Percentiles rank a stretch among this genome's conserved stretches.
Conservation (phyloP, 1,140 invertebrate genomes). For the Rhagoletis pomonella region DNA sequence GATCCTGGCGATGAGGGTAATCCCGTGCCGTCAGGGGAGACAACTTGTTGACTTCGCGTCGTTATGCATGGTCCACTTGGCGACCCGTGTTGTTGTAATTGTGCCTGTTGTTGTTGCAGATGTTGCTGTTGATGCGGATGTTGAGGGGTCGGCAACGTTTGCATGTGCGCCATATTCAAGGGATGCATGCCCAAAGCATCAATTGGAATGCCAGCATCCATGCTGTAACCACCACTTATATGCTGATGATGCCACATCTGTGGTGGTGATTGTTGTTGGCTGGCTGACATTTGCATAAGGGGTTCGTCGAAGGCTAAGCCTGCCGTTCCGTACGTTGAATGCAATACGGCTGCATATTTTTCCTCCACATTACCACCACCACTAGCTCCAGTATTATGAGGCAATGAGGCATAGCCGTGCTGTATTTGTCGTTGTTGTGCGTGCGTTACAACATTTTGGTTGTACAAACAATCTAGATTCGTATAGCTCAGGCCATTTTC, state of each 20-base stretch:
- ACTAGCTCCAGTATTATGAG: constrained; percentile 1
- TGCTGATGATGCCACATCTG: constrained; percentile 71
- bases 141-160: constrained; percentile 60
- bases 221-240: constrained; percentile 63
- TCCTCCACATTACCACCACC: constrained; percentile 63
- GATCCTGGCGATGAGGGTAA: constrained; percentile 71
- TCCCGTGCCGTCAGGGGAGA: constrained; percentile 70
- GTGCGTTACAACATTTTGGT: constrained; percentile 56
- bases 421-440: constrained; percentile 58
- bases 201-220: constrained; percentile 64
- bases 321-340: constrained; percentile 68
- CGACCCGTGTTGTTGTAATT: constrained; percentile 61
- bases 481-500: constrained; percentile 92
- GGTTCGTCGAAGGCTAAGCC: constrained; percentile 74
- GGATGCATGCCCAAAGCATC: constrained; percentile 66
- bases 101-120: constrained; percentile 55
- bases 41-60: constrained; percentile 64
- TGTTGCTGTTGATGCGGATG: constrained; percentile 53
- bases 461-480: constrained; percentile 85
- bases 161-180: constrained; percentile 67
- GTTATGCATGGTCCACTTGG: constrained; percentile 60
- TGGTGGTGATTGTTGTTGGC: constrained; percentile 65
- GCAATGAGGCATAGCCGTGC: constrained; percentile 60
- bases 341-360: constrained; percentile 69
- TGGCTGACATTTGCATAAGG: constrained; percentile 71